A percentile compares a stretch with the other conserved stretches of the same genome.
Conservation (phyloP, 2,888 invertebrate genomes). For the Dioctria rufipes region DNA sequence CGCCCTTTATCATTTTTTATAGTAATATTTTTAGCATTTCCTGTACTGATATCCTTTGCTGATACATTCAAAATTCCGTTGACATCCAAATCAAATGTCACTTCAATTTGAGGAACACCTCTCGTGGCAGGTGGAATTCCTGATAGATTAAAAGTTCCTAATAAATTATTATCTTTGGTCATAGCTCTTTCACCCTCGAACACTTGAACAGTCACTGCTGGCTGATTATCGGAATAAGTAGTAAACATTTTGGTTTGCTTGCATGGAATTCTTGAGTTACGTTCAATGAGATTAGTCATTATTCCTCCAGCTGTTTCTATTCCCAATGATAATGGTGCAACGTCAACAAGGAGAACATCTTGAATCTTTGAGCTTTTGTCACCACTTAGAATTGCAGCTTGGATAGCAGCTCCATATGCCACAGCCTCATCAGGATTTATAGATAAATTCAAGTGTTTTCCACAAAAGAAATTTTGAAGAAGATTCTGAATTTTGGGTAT, state of each 20-base stretch:
- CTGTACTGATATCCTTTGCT: constrained; percentile 78
- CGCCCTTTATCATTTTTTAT: constrained; percentile 86
- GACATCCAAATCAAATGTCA: constrained; percentile 85
- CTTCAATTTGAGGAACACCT: constrained; percentile 89
- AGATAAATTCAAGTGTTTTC: constrained; percentile 80
- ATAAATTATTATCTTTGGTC: constrained; percentile 94
- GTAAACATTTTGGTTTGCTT: constrained; percentile 83
- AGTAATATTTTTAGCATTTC: constrained; percentile 80
- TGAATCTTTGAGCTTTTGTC: constrained; percentile 82
- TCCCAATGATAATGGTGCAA: constrained; percentile 79
- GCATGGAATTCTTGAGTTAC: constrained; percentile 81
- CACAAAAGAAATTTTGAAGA: constrained; percentile 83
- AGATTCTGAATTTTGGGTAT: constrained; percentile 85
- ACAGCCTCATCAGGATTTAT: constrained; percentile 89
- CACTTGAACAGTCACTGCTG: constrained; percentile 82
- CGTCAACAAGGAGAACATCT: constrained; percentile 81
- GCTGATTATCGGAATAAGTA: constrained; percentile 87
- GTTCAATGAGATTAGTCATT: constrained; percentile 83
- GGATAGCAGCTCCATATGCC: constrained; percentile 84
- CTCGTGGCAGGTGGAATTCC: constrained; percentile 96
- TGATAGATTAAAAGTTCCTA: constrained; percentile 95
- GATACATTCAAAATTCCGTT: constrained; percentile 93
- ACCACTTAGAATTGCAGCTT: constrained; percentile 81
- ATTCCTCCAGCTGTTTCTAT: constrained; percentile 88
- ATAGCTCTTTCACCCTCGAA: constrained; percentile 87